These are phyloP conservation scores for Actinernus sp. DNA, from an alignment of 92 coral and sea anemone genomes.

Conservation along the genomic window DNA sequence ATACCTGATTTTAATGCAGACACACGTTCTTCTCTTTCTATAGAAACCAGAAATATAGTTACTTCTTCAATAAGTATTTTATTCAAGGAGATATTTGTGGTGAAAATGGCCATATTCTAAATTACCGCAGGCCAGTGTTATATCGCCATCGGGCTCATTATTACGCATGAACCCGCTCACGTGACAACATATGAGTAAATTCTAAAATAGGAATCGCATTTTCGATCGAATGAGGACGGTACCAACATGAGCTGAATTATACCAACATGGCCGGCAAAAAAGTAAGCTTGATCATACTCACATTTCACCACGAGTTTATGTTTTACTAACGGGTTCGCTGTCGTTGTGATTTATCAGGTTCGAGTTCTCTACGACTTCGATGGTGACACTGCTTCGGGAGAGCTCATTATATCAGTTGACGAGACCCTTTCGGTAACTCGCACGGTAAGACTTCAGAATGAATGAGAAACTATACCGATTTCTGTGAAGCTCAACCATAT, in stretches of 20 bases:
- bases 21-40: too few species aligned
- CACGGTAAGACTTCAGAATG: conserved; percentile 61
- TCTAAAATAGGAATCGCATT: background rate
- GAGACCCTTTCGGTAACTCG: conserved; percentile 84
- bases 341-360: conserved; percentile 51
- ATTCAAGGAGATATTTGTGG: too few species aligned
- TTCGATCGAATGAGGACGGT: conserved; percentile 6
- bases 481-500: background rate
- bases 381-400: conserved; percentile 82
- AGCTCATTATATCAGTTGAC: conserved; percentile 75
- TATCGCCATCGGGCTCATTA: too few species aligned
- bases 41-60: too few species aligned
- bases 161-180: too few species aligned
- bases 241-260: conserved; percentile 10
- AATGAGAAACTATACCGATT: background rate
- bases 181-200: background rate
- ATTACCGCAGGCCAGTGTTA: too few species aligned
- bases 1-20: too few species aligned
- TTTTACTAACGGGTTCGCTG: background rate
- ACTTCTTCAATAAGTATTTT: too few species aligned
- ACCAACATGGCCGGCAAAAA: conserved; percentile 32
- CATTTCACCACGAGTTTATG: background rate
- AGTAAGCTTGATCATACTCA: conserved; percentile 5
- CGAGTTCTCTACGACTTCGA: conserved; percentile 94
- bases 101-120: too few species aligned